Evolutionary conservation across 2,888 invertebrate genomes (phyloP).

Genomic region (Microctonus aethiopoides): DNA sequence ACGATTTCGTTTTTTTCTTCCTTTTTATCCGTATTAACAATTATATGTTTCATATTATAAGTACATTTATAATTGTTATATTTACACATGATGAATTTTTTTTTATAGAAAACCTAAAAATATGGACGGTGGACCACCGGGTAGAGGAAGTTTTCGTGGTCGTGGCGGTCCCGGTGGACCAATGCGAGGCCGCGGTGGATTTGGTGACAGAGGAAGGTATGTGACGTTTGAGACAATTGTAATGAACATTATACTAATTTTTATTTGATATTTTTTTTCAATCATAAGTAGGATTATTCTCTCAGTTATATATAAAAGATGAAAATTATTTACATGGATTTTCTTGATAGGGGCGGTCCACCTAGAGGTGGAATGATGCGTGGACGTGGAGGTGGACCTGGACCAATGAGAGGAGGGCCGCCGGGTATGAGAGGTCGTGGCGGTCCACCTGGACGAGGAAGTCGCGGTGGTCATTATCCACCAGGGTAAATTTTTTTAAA

Average conservation of each 20-base stretch:
- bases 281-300: too few species aligned
- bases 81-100: neutral
- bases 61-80: neutral
- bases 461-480: slow-evolving; percentile 62
- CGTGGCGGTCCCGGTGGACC: slow-evolving; percentile 59
- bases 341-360: slow-evolving; percentile 54
- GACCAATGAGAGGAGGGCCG: slow-evolving; percentile 63
- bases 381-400: slow-evolving; percentile 59
- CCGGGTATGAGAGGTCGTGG: slow-evolving; percentile 62
- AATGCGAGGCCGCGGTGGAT: slow-evolving; percentile 60
- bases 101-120: slow-evolving; percentile 9
- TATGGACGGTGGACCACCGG: slow-evolving; percentile 52
- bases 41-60: too few species aligned
- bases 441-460: slow-evolving; percentile 61
- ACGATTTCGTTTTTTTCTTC: neutral
- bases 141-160: slow-evolving; percentile 48
- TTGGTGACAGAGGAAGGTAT: slow-evolving; percentile 60
- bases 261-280: too few species aligned
- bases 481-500: slow-evolving; percentile 52
- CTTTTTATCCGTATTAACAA: neutral
- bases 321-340: neutral
- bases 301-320: neutral
- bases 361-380: slow-evolving; percentile 63
- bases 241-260: too few species aligned
- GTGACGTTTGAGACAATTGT: too few species aligned